Percentiles rank a stretch among this genome's conserved stretches.
These are phyloP conservation scores for Batillaria attramentaria DNA, from an alignment of 1,140 invertebrate species.

Conservation along the genomic window DNA sequence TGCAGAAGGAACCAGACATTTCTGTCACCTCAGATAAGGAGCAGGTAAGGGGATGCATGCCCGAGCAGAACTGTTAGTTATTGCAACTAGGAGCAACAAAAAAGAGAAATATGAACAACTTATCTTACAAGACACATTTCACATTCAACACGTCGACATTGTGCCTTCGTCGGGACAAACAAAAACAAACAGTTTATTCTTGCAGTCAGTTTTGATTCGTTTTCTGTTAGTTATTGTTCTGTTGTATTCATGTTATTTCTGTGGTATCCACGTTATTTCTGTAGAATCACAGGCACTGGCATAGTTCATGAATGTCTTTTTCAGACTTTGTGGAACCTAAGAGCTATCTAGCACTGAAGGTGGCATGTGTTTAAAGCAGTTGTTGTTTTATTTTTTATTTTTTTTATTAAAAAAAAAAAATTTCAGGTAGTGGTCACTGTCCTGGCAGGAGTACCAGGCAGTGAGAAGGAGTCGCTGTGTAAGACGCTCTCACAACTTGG, in stretches of 20 bases:
- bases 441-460: constrained; percentile 61
- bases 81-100: neutral
- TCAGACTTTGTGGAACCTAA: neutral
- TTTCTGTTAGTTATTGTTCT: neutral
- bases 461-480: constrained; percentile 58
- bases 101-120: too few species aligned
- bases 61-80: neutral
- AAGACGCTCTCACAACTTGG: constrained; percentile 50
- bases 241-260: too few species aligned
- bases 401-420: too few species aligned
- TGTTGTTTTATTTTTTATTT: constrained; percentile 4
- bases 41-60: constrained; percentile 10
- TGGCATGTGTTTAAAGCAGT: neutral
- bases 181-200: neutral
- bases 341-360: neutral
- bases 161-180: neutral
- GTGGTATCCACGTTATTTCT: too few species aligned
- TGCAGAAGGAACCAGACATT: constrained; percentile 24
- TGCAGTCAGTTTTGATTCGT: neutral
- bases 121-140: too few species aligned
- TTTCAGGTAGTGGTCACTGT: constrained; percentile 65
- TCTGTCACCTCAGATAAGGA: constrained; percentile 7
- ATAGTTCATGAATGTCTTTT: neutral
- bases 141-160: too few species aligned
- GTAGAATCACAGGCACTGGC: neutral